phyloP scores from a whole-genome alignment of 1,140 invertebrate species.

The Drosophila arawakana region DNA sequence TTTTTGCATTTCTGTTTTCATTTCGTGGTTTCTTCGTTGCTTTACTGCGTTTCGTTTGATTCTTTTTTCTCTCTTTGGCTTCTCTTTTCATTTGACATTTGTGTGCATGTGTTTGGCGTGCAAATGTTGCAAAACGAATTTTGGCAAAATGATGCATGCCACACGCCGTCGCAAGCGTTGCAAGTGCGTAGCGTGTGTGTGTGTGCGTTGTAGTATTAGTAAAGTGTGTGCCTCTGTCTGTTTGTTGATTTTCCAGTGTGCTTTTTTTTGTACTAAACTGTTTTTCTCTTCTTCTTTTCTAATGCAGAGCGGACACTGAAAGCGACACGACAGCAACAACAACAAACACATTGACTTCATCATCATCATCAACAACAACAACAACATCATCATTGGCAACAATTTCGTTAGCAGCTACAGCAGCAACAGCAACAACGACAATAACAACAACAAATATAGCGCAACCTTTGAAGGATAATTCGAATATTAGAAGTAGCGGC shows the following conservation, averaged over 20 bases:
- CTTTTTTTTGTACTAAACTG: neutral
- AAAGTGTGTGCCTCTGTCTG: slow-evolving; percentile 29
- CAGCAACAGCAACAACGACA: slow-evolving; percentile 13
- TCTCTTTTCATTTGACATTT: neutral
- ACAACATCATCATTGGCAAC: slow-evolving; percentile 26
- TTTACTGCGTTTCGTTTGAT: neutral
- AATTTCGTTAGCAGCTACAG: slow-evolving; percentile 12
- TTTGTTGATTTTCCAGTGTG: slow-evolving; percentile 28
- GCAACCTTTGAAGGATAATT: slow-evolving; percentile 78
- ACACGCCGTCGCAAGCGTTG: slow-evolving; percentile 40
- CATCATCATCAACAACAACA: slow-evolving; percentile 30
- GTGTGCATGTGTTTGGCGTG: slow-evolving; percentile 9
- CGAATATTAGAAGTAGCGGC: slow-evolving; percentile 69
- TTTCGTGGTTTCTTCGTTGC: neutral
- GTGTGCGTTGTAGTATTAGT: slow-evolving; percentile 2
- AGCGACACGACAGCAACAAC: slow-evolving; percentile 58
- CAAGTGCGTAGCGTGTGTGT: slow-evolving; percentile 61
- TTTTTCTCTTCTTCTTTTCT: slow-evolving; percentile 15
- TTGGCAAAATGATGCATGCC: slow-evolving; percentile 45
- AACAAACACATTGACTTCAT: slow-evolving; percentile 45
- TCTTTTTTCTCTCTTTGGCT: slow-evolving; percentile 6
- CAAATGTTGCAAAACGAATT: slow-evolving; percentile 19
- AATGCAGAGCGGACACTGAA: slow-evolving; percentile 74
- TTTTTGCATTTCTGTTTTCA: neutral
- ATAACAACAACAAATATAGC: slow-evolving; percentile 38